A percentile compares a stretch with the other conserved stretches of the same genome.
phyloP scores from a whole-genome alignment of 2,797 vertebrate species.

The Ciconia nigra region DNA sequence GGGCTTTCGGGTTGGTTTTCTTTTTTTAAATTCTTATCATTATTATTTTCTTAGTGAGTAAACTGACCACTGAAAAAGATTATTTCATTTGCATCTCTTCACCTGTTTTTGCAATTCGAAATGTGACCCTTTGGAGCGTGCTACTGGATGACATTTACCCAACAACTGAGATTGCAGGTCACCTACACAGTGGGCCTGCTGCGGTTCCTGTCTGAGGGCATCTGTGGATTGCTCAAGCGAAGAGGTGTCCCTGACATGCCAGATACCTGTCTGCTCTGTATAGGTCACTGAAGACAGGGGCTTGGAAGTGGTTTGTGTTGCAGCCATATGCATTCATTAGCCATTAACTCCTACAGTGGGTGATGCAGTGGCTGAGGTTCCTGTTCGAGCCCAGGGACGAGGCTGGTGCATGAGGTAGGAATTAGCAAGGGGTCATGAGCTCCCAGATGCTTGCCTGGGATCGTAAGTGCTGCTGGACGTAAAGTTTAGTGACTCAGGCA shows the following conservation, averaged over 20 bases:
- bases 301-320: background rate
- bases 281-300: background rate
- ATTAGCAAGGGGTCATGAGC: background rate
- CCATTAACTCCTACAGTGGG: background rate
- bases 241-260: background rate
- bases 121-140: background rate
- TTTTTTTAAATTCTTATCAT: background rate
- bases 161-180: background rate
- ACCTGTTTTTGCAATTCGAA: background rate
- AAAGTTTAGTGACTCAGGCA: background rate
- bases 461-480: background rate
- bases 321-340: rapidly evolving
- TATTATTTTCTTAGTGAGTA: background rate
- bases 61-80: background rate
- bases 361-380: background rate
- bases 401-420: background rate
- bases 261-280: background rate
- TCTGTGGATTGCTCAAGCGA: background rate
- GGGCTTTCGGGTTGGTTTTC: background rate
- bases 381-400: background rate
- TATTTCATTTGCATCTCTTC: background rate
- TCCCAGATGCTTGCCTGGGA: background rate
- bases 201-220: background rate
- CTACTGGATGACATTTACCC: background rate
- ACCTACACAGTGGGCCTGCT: background rate